phyloP scores from a whole-genome alignment of 2,888 invertebrate genomes.

The Andrena bicolor region DNA sequence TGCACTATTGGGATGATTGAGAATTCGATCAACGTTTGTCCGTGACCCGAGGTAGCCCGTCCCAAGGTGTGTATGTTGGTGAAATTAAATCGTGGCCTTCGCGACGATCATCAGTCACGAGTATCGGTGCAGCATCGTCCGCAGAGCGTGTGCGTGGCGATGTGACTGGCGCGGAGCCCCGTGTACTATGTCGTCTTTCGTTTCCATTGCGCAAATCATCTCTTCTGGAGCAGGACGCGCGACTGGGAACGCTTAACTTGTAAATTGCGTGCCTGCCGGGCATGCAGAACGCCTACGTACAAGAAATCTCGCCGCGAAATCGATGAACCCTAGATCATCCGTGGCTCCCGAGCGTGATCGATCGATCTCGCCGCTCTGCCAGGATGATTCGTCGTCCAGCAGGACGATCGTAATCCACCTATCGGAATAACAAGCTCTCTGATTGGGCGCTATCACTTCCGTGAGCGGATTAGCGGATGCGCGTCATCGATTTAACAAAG shows the following conservation, averaged over 20 bases:
- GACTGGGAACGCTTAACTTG: constrained; percentile 73
- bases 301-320: constrained; percentile 44
- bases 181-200: constrained; percentile 63
- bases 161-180: constrained; percentile 68
- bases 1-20: constrained; percentile 52
- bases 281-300: constrained; percentile 68
- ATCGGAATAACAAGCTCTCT: constrained; percentile 59
- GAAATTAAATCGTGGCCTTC: constrained; percentile 76
- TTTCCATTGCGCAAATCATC: constrained; percentile 79
- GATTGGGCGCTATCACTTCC: constrained; percentile 41
- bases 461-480: constrained; percentile 41
- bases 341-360: constrained; percentile 25
- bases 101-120: constrained; percentile 75
- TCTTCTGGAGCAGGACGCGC: constrained; percentile 59
- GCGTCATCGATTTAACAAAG: constrained; percentile 35
- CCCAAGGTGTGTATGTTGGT: constrained; percentile 68
- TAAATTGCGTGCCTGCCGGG: constrained; percentile 70
- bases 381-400: constrained; percentile 34
- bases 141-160: constrained; percentile 8
- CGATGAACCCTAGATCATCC: constrained; percentile 45
- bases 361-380: constrained; percentile 38
- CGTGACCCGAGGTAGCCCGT: constrained; percentile 58
- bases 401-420: constrained; percentile 55
- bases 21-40: constrained; percentile 58
- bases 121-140: constrained; percentile 38